Evolutionary conservation across 2,888 invertebrate species (phyloP), one percentile per base, ranked within the genome.

Genomic region (Perizoma flavofasciatum): DNA sequence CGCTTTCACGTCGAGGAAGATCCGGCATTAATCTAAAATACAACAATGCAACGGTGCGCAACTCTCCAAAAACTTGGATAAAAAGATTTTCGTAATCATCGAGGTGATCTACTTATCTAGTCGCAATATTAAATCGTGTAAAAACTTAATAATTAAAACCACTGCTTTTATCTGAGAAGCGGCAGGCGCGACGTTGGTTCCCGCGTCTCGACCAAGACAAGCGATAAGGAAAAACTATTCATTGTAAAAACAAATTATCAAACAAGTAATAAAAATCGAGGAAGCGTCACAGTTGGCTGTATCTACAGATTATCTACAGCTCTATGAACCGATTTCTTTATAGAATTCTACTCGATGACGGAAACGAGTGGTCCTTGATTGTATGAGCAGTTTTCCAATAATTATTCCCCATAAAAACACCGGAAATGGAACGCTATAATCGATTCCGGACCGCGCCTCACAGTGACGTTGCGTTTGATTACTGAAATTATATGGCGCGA

Each of bases 211-310:
- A 73, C 77, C 75, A 77, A 73, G 73, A 64, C 66, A 62, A 64
- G 53, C 67, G 72, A 75, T 75, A 74, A 77, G 74, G 82, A 85
- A 86, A 86, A 85, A 85, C 79, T 75, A 76, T 75, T 79, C 79
- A 77, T 80, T 83, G 81, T 85, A 89, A 90, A 89, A 90, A 90
- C 88, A 85, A 89, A 90, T 86, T 85, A 85, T 89, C 81, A 77
- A 83, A 83, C 79, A 89, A 86, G 82, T 88, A 89, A 86, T 86
- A 88, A 85, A 84, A 85, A 86, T 80, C 83, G 86, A 89, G 90
- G 91, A 90, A 91, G 84, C 86, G 91, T 91, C 88, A 90, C 92
- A 92, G 85, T 89, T 81, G 84, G 83, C 84, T 88, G 89, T 90
- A 75, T 83, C 78, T 72, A 81, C 83, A 84, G 88, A 88, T 89